Conservation (phyloP, 2,797 vertebrate genomes). For the Alfaro cultratus region DNA sequence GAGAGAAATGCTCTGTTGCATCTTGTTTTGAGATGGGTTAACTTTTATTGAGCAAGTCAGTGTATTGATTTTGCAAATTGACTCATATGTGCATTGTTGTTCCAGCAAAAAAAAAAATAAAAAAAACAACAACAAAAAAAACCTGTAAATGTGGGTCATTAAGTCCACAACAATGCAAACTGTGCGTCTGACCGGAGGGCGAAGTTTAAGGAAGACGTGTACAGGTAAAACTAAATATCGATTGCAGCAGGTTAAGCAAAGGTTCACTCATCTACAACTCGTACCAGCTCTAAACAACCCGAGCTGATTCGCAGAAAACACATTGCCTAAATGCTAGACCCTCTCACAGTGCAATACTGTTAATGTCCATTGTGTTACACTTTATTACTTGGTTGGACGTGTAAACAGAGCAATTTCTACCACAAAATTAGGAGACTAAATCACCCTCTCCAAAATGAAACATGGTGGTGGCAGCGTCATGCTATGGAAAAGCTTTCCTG, state of each 20-base stretch:
- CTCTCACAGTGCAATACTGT: neutral
- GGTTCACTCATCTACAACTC: neutral
- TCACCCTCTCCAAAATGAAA: neutral
- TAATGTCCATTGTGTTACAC: neutral
- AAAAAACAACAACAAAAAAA: neutral
- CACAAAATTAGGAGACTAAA: neutral
- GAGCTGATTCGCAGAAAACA: neutral
- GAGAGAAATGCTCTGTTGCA: neutral
- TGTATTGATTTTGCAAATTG: slow-evolving; percentile 1
- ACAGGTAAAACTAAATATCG: slow-evolving; percentile 7
- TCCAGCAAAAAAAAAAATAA: neutral
- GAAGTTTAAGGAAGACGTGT: slow-evolving; percentile 18
- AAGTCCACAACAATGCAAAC: slow-evolving; percentile 31
- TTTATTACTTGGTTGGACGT: neutral
- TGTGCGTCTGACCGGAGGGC: slow-evolving; percentile 20
- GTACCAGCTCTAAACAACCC: neutral
- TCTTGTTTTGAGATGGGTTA: neutral
- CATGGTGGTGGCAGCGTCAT: neutral
- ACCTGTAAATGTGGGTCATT: slow-evolving; percentile 15
- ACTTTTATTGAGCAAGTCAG: neutral
- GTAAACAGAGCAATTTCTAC: neutral
- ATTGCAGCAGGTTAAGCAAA: slow-evolving; percentile 17
- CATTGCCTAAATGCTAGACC: neutral
- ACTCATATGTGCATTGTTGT: neutral
- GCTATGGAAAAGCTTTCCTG: neutral